A percentile compares a stretch with the other conserved stretches of the same genome.
Evolutionary conservation across 2,113 vertebrate species (phyloP).

Genomic region (Corydoras maculifer): DNA sequence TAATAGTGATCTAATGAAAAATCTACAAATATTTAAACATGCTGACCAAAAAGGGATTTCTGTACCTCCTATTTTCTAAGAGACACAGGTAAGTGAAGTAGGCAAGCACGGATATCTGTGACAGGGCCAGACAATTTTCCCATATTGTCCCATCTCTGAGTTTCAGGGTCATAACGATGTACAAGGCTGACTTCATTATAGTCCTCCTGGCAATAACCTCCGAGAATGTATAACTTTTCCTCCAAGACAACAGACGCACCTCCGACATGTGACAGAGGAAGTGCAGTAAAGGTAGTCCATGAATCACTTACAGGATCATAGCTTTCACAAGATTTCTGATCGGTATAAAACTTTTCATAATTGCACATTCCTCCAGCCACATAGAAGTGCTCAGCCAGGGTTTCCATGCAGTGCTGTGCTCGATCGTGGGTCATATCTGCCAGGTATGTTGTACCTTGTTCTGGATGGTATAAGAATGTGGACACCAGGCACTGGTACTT

Average conservation of each 20-base stretch:
- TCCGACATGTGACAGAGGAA: constrained; percentile 59
- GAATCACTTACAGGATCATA: constrained; percentile 50
- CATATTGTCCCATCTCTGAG: constrained; percentile 58
- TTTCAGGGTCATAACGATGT: constrained; percentile 57
- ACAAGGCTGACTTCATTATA: constrained; percentile 59
- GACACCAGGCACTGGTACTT: constrained; percentile 60
- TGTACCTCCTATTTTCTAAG: constrained; percentile 39
- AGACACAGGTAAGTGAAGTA: constrained; percentile 52
- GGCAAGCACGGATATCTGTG: constrained; percentile 59
- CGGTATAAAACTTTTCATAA: constrained; percentile 56
- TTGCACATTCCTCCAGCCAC: constrained; percentile 62
- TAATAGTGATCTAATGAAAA: too few species aligned
- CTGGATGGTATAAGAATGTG: constrained; percentile 60
- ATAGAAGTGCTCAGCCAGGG: constrained; percentile 51
- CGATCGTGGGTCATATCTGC: constrained; percentile 58
- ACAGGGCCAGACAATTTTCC: constrained; percentile 60
- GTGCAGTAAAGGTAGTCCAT: constrained; percentile 52
- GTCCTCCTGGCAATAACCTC: constrained; percentile 66
- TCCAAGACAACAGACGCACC: constrained; percentile 62
- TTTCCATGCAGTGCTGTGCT: constrained; percentile 68
- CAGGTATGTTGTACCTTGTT: constrained; percentile 53
- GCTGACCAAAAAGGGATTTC: too few species aligned
- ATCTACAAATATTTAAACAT: too few species aligned
- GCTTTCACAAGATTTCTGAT: constrained; percentile 60
- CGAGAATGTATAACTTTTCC: constrained; percentile 61